Conservation (phyloP, 2,797 vertebrate species). For the Myripristis jacobus region DNA sequence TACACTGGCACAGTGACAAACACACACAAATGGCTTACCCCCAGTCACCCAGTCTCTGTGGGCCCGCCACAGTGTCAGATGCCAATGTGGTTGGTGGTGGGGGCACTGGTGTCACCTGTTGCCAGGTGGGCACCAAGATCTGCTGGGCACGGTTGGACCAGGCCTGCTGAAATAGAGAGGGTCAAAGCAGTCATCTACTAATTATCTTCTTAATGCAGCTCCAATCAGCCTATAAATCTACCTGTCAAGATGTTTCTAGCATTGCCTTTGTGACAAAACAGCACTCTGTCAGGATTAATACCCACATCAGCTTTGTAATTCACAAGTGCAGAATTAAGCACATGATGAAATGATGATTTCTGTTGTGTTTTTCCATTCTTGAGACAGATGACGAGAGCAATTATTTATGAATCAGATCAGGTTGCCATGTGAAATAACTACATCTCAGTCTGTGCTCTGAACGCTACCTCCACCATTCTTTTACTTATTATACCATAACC, state of each 20-base stretch:
- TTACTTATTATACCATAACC: background rate
- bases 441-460: background rate
- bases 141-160: slow-evolving; percentile 96
- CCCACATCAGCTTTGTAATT: no score
- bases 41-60: slow-evolving; percentile 96
- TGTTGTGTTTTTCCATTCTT: no score
- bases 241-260: background rate
- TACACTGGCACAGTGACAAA: slow-evolving; percentile 12
- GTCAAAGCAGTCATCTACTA: slow-evolving; percentile 2
- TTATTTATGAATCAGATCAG: background rate
- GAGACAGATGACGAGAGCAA: no score
- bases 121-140: slow-evolving; percentile 96
- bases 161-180: slow-evolving; percentile 77
- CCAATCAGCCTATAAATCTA: background rate
- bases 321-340: no score
- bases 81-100: slow-evolving; percentile 87
- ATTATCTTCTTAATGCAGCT: background rate
- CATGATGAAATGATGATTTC: no score
- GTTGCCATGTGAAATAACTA: background rate
- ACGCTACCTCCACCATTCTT: background rate
- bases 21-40: slow-evolving; percentile 85
- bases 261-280: background rate
- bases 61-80: slow-evolving; percentile 92
- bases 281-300: no score
- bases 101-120: slow-evolving; percentile 91